Evolutionary conservation across 2,797 vertebrate genomes (phyloP).

Genomic region (Pangasius djambal): DNA sequence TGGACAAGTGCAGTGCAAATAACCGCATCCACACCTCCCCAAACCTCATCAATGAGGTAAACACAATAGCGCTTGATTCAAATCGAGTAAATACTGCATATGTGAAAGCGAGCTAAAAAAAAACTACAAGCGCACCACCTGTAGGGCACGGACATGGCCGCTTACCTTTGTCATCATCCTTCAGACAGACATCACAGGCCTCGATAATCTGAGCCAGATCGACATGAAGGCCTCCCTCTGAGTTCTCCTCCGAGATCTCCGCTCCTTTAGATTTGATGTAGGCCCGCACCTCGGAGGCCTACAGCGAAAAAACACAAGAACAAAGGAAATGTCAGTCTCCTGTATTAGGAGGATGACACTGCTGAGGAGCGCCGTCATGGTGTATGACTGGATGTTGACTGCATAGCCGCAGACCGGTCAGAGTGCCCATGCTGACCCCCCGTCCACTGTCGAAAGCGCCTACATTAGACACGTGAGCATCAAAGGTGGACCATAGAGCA

Average conservation of each 20-base stretch:
- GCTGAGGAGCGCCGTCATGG: background rate
- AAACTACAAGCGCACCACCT: background rate
- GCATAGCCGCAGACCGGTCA: no score
- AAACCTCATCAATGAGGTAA: background rate
- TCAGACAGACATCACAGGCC: constrained; percentile 92
- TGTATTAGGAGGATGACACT: background rate
- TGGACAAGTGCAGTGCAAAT: background rate
- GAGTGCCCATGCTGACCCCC: no score
- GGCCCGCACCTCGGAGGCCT: constrained; percentile 93
- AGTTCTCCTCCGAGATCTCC: constrained; percentile 97
- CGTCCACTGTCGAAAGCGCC: no score
- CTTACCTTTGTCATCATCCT: constrained; percentile 95
- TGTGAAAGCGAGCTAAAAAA: background rate
- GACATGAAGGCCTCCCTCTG: constrained; percentile 91
- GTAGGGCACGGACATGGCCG: background rate
- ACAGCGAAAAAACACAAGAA: background rate
- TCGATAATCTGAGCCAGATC: constrained; percentile 97
- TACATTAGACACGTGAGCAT: no score
- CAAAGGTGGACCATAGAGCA: no score
- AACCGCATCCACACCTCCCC: background rate
- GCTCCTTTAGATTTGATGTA: constrained; percentile 95
- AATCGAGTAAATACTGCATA: background rate
- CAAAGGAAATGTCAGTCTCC: background rate
- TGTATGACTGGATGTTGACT: background rate
- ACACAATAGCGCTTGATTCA: background rate